Base-by-base conservation (phyloP, 2,797 vertebrate species). In the Ptychobarbus kaznakovi region DNA sequence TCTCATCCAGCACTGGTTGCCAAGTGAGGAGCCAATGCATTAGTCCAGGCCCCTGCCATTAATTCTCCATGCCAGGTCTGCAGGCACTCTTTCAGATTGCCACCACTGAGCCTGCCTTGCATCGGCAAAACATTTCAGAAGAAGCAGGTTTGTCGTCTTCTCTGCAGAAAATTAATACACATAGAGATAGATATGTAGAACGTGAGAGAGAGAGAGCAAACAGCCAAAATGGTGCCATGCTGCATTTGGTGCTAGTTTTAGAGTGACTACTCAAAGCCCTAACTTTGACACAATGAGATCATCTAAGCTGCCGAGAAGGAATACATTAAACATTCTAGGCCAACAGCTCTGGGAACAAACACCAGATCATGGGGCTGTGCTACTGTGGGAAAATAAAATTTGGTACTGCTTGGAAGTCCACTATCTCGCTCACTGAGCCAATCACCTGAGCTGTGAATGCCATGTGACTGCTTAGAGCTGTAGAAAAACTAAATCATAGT, bases 251-350 rank as follows among this genome's bases (percentile, higher is more conserved):
- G 86, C 70, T 91, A 91, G 91, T 94, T 94, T 93, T 84, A 93
- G 93, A 94, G 92, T 93, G 94, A 95, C 95, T 95, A 95, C 92
- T 95, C 95, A 95, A 94, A 95, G 93, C 91, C 90, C 90, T 44
- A 89, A 91, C 92, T 94, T 92, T 95, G 95, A 96, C 95, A 96
- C 95, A 96, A 96, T 95, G 95, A 94, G 94, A 95, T 94, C 95
- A 95, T 90, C 93, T 89, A 87, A 91, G 92, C 92, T 92, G 92
- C 92, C 89, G 91, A 90, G 90, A 92, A 91, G 92, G 92, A 93
- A 93, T 92, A 92, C 89, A 92, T 94, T 93, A 92, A 79, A 92
- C 91, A 92, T 95, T 95, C 94, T 94, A 94, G 94, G 94, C 93
- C 95, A 96, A 92, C 90, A 90, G 87, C 90, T 68, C 84, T 49